A percentile compares a stretch with the other conserved stretches of the same genome.
Evolutionary conservation across 2,797 vertebrate species (phyloP).

Genomic region (Betta splendens): DNA sequence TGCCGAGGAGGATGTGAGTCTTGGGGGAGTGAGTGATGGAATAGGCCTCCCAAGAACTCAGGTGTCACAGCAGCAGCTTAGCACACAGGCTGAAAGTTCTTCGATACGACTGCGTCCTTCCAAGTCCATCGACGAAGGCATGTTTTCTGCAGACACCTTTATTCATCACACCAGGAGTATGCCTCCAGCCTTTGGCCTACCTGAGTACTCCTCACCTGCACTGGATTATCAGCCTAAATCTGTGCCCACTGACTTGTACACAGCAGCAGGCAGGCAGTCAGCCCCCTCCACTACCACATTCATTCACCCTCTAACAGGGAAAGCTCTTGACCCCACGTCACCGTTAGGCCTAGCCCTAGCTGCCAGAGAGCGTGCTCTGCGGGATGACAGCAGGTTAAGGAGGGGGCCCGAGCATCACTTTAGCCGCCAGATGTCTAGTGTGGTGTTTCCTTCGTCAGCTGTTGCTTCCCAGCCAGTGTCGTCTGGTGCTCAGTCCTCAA

Average conservation of each 20-base stretch:
- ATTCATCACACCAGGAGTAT: slow-evolving; percentile 88
- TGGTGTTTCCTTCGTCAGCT: slow-evolving; percentile 68
- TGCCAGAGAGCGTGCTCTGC: slow-evolving; percentile 88
- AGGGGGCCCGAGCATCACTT: slow-evolving; percentile 79
- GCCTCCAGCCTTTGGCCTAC: slow-evolving; percentile 83
- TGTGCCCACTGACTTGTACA: slow-evolving; percentile 83
- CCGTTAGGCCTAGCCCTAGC: slow-evolving; percentile 90
- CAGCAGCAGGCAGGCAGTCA: slow-evolving; percentile 68
- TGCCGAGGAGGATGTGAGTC: slow-evolving; percentile 84
- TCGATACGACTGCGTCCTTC: slow-evolving; percentile 88
- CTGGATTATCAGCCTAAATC: slow-evolving; percentile 84
- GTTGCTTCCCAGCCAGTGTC: slow-evolving; percentile 72
- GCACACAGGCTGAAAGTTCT: slow-evolving; percentile 74
- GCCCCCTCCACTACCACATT: slow-evolving; percentile 79
- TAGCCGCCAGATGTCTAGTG: slow-evolving; percentile 78
- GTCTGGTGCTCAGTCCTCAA: slow-evolving; percentile 72
- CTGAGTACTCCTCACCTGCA: slow-evolving; percentile 79
- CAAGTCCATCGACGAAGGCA: slow-evolving; percentile 93
- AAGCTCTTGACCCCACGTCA: slow-evolving; percentile 90
- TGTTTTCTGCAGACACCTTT: slow-evolving; percentile 91
- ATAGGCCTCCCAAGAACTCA: slow-evolving; percentile 67
- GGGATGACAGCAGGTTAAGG: slow-evolving; percentile 82
- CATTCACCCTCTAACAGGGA: slow-evolving; percentile 92
- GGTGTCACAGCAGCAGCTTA: slow-evolving; percentile 75
- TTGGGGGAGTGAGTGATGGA: slow-evolving; percentile 53